phyloP scores from a whole-genome alignment of 1,140 invertebrate genomes.

The Drosophila guanche region DNA sequence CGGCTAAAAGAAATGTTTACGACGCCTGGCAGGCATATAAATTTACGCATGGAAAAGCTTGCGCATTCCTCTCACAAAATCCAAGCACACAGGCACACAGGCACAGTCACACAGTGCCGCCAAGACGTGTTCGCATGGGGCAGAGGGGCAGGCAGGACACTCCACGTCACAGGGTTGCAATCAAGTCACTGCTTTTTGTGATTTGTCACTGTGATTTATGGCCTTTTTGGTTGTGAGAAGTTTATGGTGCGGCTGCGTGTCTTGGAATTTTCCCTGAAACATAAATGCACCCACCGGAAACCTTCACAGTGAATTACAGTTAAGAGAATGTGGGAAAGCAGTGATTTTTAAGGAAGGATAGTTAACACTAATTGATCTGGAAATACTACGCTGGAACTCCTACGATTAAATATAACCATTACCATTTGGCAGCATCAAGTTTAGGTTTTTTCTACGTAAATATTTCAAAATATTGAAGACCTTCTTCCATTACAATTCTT shows the following conservation, averaged over 20 bases:
- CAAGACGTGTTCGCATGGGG: neutral
- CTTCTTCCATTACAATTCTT: too few species aligned
- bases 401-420: too few species aligned
- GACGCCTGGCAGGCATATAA: slow-evolving; percentile 75
- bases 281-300: too few species aligned
- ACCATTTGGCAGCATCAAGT: too few species aligned
- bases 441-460: too few species aligned
- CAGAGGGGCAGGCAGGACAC: neutral
- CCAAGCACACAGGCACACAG: slow-evolving; percentile 1
- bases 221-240: neutral
- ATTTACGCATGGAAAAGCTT: slow-evolving; percentile 77
- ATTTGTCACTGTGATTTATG: slow-evolving; percentile 69
- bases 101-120: too few species aligned
- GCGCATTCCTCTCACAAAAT: slow-evolving; percentile 47
- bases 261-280: neutral
- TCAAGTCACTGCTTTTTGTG: slow-evolving; percentile 46
- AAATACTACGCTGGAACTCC: too few species aligned
- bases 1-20: slow-evolving; percentile 75
- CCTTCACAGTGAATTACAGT: too few species aligned
- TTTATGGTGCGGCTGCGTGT: neutral
- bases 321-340: too few species aligned
- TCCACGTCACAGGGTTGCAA: slow-evolving; percentile 31
- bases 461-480: too few species aligned
- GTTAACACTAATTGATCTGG: too few species aligned
- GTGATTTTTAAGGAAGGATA: too few species aligned